Percentiles rank a stretch among this genome's conserved stretches.
phyloP scores from a whole-genome alignment of 1,140 invertebrate genomes.

The Anadara kagoshimensis region DNA sequence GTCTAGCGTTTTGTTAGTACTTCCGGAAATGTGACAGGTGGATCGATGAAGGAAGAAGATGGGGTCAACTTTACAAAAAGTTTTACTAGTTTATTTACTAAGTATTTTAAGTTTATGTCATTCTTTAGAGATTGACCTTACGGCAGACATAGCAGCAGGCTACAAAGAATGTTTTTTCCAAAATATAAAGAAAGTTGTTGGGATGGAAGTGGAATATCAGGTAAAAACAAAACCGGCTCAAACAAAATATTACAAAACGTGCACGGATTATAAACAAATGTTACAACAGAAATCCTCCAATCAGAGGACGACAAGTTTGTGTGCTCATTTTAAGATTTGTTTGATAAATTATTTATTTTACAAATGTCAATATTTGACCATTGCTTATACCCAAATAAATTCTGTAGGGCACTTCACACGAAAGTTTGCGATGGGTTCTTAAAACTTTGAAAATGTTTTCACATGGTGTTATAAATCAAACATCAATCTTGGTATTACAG shows the following conservation, averaged over 20 bases:
- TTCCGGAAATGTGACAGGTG: conserved; percentile 21
- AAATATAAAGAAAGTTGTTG: conserved; percentile 76
- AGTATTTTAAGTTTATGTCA: background rate
- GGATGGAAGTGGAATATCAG: conserved; percentile 85
- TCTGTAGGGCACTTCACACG: too few relatives aligned
- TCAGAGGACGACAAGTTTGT: conserved; percentile 5
- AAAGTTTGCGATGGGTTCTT: too few relatives aligned
- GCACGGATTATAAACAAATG: conserved; percentile 2
- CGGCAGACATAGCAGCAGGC: conserved; percentile 81
- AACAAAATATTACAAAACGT: background rate
- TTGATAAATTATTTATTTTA: too few relatives aligned
- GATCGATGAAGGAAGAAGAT: background rate
- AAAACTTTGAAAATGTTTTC: too few relatives aligned
- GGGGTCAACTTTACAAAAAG: too few relatives aligned
- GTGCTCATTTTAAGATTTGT: background rate
- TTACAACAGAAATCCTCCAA: conserved; percentile 8
- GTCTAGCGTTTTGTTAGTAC: background rate
- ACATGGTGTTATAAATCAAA: too few relatives aligned
- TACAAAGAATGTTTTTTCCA: conserved; percentile 83
- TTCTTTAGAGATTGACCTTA: conserved; percentile 77
- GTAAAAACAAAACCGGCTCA: conserved; percentile 66
- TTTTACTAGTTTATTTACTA: background rate
- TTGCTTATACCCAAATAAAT: too few relatives aligned
- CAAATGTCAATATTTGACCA: too few relatives aligned
- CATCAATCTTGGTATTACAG: too few relatives aligned